A percentile compares a stretch with the other conserved stretches of the same genome.
Evolutionary conservation across 2,113 vertebrate species (phyloP).

Genomic region (Seriola dumerili): DNA sequence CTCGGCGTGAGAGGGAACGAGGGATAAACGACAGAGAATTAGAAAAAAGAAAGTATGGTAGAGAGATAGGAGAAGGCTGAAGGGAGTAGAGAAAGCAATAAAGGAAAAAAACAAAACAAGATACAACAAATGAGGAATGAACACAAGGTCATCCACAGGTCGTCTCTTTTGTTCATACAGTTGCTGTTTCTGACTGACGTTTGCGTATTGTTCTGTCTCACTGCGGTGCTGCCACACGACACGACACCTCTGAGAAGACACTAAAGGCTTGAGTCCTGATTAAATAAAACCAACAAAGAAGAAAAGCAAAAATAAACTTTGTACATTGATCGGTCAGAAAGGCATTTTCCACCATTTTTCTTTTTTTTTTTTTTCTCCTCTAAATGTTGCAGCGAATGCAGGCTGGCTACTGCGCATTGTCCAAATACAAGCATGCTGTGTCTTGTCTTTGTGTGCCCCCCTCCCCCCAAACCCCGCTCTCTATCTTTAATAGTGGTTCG

Average conservation of each 20-base stretch:
- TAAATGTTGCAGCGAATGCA: slow-evolving; percentile 66
- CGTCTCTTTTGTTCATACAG: slow-evolving; percentile 40
- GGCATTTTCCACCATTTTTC: slow-evolving; percentile 64
- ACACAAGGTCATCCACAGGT: slow-evolving; percentile 44
- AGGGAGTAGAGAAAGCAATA: slow-evolving; percentile 14
- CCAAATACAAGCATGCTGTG: slow-evolving; percentile 67
- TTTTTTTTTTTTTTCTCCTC: slow-evolving; percentile 19
- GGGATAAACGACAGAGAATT: slow-evolving; percentile 1
- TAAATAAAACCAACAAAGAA: slow-evolving; percentile 60
- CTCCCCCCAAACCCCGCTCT: neutral
- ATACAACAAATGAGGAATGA: slow-evolving; percentile 10
- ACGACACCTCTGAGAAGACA: slow-evolving; percentile 76
- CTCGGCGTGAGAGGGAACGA: neutral
- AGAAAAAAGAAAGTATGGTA: slow-evolving; percentile 4
- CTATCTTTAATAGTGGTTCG: slow-evolving; percentile 55
- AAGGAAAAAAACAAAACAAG: neutral
- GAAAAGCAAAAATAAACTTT: slow-evolving; percentile 75
- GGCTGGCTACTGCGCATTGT: slow-evolving; percentile 59
- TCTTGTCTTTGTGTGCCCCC: slow-evolving; percentile 20
- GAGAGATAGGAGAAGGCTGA: slow-evolving; percentile 20
- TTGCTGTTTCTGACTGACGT: slow-evolving; percentile 33
- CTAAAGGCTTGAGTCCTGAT: slow-evolving; percentile 80
- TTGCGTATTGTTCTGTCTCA: slow-evolving; percentile 46
- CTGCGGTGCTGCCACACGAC: slow-evolving; percentile 27
- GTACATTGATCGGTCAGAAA: slow-evolving; percentile 81